Percentiles rank a stretch among this genome's conserved stretches.
These are phyloP conservation scores for Magallana nippona DNA, from an alignment of 2,888 invertebrate species.

Conservation along the genomic window DNA sequence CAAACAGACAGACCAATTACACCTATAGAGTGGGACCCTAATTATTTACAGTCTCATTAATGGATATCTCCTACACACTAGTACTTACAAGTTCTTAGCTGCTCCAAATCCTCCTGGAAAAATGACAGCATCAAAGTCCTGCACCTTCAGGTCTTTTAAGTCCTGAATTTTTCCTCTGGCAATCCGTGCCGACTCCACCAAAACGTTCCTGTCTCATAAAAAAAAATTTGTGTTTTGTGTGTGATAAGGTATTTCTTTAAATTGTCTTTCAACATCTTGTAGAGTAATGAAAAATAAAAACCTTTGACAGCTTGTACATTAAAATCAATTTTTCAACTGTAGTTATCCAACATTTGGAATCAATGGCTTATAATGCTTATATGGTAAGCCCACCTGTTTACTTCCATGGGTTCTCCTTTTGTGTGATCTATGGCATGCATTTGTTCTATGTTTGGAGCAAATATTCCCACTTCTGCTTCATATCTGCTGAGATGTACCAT, in stretches of 20 bases:
- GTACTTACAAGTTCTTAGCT: conserved; percentile 82
- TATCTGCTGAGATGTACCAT: conserved; percentile 80
- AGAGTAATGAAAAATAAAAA: no score
- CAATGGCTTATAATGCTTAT: background rate
- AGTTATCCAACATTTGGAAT: background rate
- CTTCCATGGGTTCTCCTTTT: conserved; percentile 74
- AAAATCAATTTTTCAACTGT: no score
- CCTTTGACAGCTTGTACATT: no score
- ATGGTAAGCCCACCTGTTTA: conserved; percentile 38
- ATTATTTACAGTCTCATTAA: conserved; percentile 80
- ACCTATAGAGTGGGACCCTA: no score
- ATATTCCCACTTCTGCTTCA: conserved; percentile 79
- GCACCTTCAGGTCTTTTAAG: conserved; percentile 79
- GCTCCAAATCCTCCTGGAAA: conserved; percentile 84
- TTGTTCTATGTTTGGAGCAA: conserved; percentile 81
- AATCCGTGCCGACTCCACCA: conserved; percentile 83
- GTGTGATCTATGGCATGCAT: conserved; percentile 81
- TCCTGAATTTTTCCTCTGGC: conserved; percentile 80
- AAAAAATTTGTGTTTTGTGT: background rate
- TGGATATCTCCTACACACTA: conserved; percentile 82
- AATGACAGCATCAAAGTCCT: conserved; percentile 81
- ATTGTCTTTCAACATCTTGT: background rate
- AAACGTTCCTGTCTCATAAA: conserved; percentile 81
- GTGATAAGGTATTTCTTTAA: background rate
- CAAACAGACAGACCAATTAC: no score